A percentile compares a stretch with the other conserved stretches of the same genome.
These are phyloP conservation scores for Hybognathus amarus DNA, from an alignment of 2,797 vertebrate genomes.

Conservation along the genomic window DNA sequence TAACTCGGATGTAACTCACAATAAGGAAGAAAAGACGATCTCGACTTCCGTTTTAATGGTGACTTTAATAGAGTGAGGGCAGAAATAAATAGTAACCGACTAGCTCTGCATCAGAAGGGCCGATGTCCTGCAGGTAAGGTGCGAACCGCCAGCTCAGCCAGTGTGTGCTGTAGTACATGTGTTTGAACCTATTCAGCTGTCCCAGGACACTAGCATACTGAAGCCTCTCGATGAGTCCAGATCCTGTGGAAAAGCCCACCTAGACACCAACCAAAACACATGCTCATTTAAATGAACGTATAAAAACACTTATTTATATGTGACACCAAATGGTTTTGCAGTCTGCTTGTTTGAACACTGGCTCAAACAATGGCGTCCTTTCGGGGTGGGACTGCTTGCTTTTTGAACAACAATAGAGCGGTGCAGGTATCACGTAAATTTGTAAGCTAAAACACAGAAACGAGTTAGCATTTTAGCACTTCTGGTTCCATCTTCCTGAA, in stretches of 20 bases:
- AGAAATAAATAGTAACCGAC: conserved; percentile 49
- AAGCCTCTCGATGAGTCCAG: conserved; percentile 75
- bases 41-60: background rate
- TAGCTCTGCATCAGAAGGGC: conserved; percentile 69
- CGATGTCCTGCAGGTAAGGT: conserved; percentile 79
- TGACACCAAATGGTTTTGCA: background rate
- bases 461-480: too few species aligned
- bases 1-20: background rate
- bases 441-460: too few species aligned
- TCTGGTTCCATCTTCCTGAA: too few species aligned
- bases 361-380: background rate
- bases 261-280: conserved; percentile 49
- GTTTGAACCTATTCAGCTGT: conserved; percentile 67
- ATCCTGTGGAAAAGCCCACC: conserved; percentile 66
- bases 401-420: background rate
- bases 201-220: conserved; percentile 75
- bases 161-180: conserved; percentile 74
- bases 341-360: background rate
- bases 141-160: conserved; percentile 78
- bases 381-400: background rate
- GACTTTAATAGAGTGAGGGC: background rate
- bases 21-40: background rate
- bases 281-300: conserved; percentile 33
- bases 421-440: too few species aligned
- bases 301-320: background rate